Percentiles rank a stretch among this genome's conserved stretches.
phyloP scores from a whole-genome alignment of 2,113 vertebrate genomes.

The Pelecanoides urinatrix region DNA sequence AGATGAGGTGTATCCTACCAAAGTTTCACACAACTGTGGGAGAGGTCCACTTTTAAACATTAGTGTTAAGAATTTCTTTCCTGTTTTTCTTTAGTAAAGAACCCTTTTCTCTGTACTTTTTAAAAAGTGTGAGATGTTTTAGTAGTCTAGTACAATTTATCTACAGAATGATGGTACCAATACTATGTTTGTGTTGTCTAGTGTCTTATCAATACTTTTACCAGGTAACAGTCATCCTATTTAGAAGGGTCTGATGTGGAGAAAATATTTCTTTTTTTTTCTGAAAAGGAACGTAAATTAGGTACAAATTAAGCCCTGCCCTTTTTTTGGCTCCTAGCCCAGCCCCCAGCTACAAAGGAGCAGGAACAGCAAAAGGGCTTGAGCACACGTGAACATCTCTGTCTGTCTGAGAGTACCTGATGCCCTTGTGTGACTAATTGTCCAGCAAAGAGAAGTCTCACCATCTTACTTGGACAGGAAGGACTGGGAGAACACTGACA shows the following conservation, averaged over 20 bases:
- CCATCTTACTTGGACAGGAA: background rate
- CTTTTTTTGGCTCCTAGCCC: constrained; percentile 22
- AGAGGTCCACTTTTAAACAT: background rate
- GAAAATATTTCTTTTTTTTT: background rate
- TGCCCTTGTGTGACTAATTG: background rate
- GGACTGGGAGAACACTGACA: background rate
- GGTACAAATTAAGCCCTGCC: constrained; percentile 39
- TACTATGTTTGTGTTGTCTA: background rate
- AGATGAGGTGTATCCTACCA: background rate
- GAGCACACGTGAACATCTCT: background rate
- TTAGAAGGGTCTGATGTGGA: background rate
- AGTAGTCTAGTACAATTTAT: background rate
- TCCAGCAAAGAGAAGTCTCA: background rate
- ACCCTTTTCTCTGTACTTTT: background rate
- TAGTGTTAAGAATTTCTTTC: background rate
- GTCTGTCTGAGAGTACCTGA: background rate
- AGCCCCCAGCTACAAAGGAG: background rate
- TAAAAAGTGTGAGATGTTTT: background rate
- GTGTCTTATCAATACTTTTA: background rate
- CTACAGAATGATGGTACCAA: background rate
- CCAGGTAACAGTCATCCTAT: background rate
- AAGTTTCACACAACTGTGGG: background rate
- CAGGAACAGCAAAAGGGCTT: background rate
- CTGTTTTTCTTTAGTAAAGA: background rate
- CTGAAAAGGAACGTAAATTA: background rate